These are phyloP conservation scores for Drosophila meridionalis DNA, from an alignment of 2,888 invertebrate species.

Conservation along the genomic window DNA sequence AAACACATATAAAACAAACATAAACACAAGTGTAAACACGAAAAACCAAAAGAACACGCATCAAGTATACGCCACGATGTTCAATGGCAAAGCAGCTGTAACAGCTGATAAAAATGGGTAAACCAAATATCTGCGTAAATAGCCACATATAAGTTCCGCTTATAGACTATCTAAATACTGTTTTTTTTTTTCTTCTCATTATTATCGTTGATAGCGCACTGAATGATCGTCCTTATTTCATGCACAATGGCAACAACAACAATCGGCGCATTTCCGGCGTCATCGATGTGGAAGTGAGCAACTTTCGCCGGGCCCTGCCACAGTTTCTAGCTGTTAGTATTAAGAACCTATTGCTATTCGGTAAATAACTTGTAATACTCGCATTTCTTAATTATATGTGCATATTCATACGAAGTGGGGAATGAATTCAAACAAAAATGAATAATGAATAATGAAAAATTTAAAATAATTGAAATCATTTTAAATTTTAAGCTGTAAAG, in stretches of 20 bases:
- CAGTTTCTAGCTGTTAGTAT: constrained; percentile 92
- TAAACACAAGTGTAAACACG: not conserved
- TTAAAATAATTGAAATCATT: not conserved
- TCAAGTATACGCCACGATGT: constrained; percentile 58
- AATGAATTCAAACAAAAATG: constrained; percentile 31
- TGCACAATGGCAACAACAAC: constrained; percentile 77
- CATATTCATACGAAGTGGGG: constrained; percentile 9
- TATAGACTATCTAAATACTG: constrained; percentile 7
- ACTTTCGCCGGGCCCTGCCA: constrained; percentile 88
- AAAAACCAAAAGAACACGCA: constrained; percentile 12
- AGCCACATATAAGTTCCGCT: not conserved
- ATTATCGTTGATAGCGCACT: constrained; percentile 64
- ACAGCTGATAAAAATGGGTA: constrained; percentile 71
- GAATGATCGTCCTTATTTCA: constrained; percentile 83
- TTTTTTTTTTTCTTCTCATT: constrained; percentile 18
- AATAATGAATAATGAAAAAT: constrained; percentile 11
- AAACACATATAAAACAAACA: constrained; percentile 23
- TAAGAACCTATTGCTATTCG: constrained; percentile 91
- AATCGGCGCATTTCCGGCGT: constrained; percentile 58
- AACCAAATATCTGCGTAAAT: constrained; percentile 22
- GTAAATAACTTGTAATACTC: constrained; percentile 83
- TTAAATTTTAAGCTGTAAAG: not conserved
- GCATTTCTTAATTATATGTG: constrained; percentile 9
- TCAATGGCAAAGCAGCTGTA: constrained; percentile 60
- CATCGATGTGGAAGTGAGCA: constrained; percentile 80